These are phyloP conservation scores for Hoplodrina blanda DNA, from an alignment of 2,888 invertebrate genomes.

Conservation along the genomic window DNA sequence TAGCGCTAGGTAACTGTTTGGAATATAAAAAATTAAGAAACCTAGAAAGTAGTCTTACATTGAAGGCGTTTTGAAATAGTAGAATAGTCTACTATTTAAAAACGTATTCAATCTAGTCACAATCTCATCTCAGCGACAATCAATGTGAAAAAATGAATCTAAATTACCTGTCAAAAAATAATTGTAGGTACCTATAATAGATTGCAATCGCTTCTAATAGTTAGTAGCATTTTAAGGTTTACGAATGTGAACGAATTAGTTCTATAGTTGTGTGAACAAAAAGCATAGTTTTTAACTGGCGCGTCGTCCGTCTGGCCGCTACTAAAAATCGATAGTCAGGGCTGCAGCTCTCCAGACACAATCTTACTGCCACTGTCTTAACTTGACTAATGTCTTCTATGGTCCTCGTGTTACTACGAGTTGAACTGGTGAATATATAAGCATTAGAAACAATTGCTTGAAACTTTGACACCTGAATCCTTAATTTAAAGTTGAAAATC, in stretches of 20 bases:
- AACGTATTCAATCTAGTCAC: too few relatives aligned
- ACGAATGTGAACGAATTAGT: constrained; percentile 70
- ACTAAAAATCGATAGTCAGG: constrained; percentile 80
- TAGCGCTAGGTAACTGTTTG: too few relatives aligned
- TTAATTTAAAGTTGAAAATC: constrained; percentile 18
- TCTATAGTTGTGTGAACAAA: constrained; percentile 73
- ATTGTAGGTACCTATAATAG: too few relatives aligned
- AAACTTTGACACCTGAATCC: background rate
- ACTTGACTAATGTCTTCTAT: constrained; percentile 60
- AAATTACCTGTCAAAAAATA: too few relatives aligned
- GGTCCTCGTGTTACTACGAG: constrained; percentile 33
- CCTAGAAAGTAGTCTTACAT: constrained; percentile 14
- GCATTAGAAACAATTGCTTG: constrained; percentile 21
- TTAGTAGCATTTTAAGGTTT: constrained; percentile 25
- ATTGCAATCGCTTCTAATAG: too few relatives aligned
- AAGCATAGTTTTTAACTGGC: constrained; percentile 86
- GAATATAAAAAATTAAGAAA: constrained; percentile 40
- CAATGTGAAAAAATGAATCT: too few relatives aligned
- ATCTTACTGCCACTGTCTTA: constrained; percentile 63
- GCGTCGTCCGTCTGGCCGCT: constrained; percentile 80
- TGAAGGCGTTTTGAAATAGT: too few relatives aligned
- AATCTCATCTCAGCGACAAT: too few relatives aligned
- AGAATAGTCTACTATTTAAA: too few relatives aligned
- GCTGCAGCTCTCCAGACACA: constrained; percentile 74
- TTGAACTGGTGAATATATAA: constrained; percentile 34